Percentiles rank a stretch among this genome's conserved stretches.
phyloP scores from a whole-genome alignment of 1,140 invertebrate species.

The Bombus pascuorum region DNA sequence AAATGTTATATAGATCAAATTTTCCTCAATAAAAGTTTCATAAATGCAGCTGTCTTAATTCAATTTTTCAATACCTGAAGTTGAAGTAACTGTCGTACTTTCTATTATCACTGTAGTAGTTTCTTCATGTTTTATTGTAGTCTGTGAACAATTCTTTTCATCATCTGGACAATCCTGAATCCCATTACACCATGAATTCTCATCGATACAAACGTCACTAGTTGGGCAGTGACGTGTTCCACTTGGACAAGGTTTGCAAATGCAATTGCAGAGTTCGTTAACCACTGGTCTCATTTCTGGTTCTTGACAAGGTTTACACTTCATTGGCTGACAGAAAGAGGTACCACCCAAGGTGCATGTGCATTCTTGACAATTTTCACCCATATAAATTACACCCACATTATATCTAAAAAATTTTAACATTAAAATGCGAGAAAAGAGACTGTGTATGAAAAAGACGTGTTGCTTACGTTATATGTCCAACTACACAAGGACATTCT shows the following conservation, averaged over 20 bases:
- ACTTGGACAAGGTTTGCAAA: conserved; percentile 88
- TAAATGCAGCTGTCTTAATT: not conserved
- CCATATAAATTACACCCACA: conserved; percentile 87
- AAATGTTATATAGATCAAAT: too few relatives aligned
- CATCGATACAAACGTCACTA: conserved; percentile 88
- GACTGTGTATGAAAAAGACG: too few relatives aligned
- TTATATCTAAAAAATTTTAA: conserved; percentile 83
- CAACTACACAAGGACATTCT: conserved; percentile 90
- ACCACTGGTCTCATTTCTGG: conserved; percentile 82
- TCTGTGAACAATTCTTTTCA: conserved; percentile 86
- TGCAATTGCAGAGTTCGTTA: conserved; percentile 86
- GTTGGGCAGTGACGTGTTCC: conserved; percentile 88
- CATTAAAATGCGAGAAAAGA: not conserved
- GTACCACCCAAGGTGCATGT: conserved; percentile 89
- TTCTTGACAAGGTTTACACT: conserved; percentile 85
- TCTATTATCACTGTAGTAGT: not conserved
- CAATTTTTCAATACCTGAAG: conserved; percentile 16
- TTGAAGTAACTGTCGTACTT: not conserved
- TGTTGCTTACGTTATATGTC: conserved; percentile 85
- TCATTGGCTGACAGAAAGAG: conserved; percentile 86
- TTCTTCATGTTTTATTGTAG: not conserved
- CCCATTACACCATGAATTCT: conserved; percentile 90
- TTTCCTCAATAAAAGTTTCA: not conserved
- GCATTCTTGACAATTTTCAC: conserved; percentile 89
- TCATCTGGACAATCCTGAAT: conserved; percentile 93